Evolutionary conservation across 2,113 vertebrate genomes (phyloP), one percentile per base, ranked within the genome.

Genomic region (Spilogale gracilis): DNA sequence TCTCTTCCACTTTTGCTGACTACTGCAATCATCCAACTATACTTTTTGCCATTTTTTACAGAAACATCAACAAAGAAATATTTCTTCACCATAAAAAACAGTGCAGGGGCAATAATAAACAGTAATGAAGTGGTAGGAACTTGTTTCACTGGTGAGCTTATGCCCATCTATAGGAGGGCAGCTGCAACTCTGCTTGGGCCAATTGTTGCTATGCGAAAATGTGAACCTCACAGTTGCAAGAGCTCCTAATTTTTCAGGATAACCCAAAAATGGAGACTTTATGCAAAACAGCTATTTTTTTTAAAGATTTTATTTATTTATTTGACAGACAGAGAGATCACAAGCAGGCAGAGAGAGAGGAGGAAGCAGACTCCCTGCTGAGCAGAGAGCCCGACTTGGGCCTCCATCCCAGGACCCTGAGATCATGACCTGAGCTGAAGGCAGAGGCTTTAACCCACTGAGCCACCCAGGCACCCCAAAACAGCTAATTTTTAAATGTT

Each of bases 181-280:
- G 50, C 69, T 91, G 54, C 79, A 16, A 95, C 56, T 91, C 67
- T 61, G 21, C 14, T 93, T 88, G 45, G 56, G 17, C n/a, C 69
- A 96, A 94, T 3, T 54, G 71, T 2, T 91, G 67, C 67, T 54
- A 88, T 52, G 61, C 54, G 54, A 94, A 96, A 91, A 94, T 45
- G 25, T 74, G 54, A 38, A 11, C 2, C 6, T 43, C 38, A 32
- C 38, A 61, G 45, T 61, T 73, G n/a, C 52, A 27, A 94, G 48
- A 89, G 61, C 50, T 67, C 56, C 16, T 67, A 69, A 67, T 86
- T 94, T 96, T 94, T 92, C 54, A 90, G 54, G 50, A 85, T 95
- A 91, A 94, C n/a, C 32, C 81, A 89, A 89, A 95, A 93, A 74
- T 5, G 91, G 17, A 91, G 45, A 89, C 32, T 88, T 85, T n/a